Evolutionary conservation across 2,113 vertebrate genomes (phyloP).

Genomic region (Rhinichthys klamathensis): DNA sequence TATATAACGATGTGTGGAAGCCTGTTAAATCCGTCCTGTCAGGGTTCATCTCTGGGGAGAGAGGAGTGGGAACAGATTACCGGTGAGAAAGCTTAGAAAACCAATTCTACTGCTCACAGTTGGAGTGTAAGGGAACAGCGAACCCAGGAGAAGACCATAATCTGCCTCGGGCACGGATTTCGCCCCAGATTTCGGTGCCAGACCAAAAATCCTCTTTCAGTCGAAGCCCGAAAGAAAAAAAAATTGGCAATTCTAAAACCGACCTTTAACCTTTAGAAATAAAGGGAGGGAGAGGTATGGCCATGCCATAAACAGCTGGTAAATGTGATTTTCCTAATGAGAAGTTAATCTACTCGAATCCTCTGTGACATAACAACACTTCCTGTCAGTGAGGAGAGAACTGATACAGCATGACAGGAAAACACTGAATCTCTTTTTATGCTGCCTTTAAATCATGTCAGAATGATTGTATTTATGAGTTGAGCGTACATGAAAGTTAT

Average conservation of each 20-base stretch:
- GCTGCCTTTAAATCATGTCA: neutral
- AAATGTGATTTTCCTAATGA: slow-evolving; percentile 34
- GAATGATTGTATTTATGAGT: neutral
- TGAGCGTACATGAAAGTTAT: neutral
- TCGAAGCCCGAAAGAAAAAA: neutral
- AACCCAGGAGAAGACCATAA: slow-evolving; percentile 38
- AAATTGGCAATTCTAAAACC: neutral
- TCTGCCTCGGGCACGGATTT: slow-evolving; percentile 32
- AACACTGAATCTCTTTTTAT: neutral
- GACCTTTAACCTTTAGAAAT: slow-evolving; percentile 28
- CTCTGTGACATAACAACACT: slow-evolving; percentile 21
- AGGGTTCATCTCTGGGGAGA: slow-evolving; percentile 66
- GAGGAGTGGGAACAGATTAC: slow-evolving; percentile 69
- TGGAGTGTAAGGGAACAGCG: slow-evolving; percentile 31
- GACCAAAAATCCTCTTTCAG: slow-evolving; percentile 43
- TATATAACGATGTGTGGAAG: slow-evolving; percentile 52
- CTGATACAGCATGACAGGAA: neutral
- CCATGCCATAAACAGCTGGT: neutral
- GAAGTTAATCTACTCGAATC: neutral
- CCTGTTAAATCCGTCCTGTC: slow-evolving; percentile 66
- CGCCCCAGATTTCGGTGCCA: slow-evolving; percentile 40
- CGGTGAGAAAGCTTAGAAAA: slow-evolving; percentile 61
- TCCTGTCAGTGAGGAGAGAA: neutral
- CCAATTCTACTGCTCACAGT: slow-evolving; percentile 50
- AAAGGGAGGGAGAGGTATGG: neutral